Evolutionary conservation across 2,888 invertebrate species (phyloP).

Genomic region (Celastrina argiolus): DNA sequence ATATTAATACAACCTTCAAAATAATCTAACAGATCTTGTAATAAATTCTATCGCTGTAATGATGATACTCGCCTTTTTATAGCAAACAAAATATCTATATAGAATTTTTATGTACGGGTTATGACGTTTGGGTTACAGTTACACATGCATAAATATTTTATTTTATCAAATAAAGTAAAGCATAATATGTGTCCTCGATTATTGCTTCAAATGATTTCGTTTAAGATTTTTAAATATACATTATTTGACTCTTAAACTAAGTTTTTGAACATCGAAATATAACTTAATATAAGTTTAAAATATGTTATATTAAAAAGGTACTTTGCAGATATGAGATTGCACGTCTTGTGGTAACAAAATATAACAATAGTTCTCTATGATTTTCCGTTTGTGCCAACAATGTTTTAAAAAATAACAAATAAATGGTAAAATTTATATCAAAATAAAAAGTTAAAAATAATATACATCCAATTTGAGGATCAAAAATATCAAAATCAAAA

Average conservation of each 20-base stretch:
- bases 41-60: background rate
- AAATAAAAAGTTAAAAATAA: background rate
- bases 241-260: background rate
- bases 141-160: slow-evolving; percentile 1
- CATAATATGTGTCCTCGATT: background rate
- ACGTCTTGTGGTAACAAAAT: slow-evolving; percentile 4
- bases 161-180: background rate
- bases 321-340: background rate
- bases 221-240: background rate
- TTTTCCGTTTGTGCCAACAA: background rate
- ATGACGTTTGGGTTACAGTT: background rate
- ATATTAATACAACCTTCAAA: slow-evolving; percentile 5
- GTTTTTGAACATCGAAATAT: background rate
- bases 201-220: background rate
- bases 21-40: background rate
- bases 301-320: background rate
- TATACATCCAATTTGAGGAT: background rate
- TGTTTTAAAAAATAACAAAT: background rate
- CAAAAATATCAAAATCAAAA: slow-evolving; percentile 1
- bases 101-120: background rate
- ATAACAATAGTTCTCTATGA: background rate
- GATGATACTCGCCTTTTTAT: background rate
- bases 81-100: background rate
- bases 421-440: background rate
- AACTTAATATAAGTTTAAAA: background rate